Conservation (phyloP, 2,113 vertebrate genomes). For the Prochilodus magdalenae region DNA sequence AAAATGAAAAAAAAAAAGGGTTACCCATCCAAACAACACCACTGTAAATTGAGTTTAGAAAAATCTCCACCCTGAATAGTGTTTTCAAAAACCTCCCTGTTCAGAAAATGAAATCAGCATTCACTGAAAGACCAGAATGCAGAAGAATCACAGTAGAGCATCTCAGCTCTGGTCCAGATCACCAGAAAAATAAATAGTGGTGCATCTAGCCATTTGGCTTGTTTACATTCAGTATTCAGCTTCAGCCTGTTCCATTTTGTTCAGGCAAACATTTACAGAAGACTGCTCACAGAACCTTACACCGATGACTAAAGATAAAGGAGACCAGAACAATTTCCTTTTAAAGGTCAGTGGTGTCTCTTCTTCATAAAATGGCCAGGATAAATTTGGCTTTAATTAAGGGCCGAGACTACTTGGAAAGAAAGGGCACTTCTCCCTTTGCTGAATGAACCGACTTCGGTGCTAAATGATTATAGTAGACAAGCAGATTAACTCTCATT, state of each 20-base stretch:
- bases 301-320: neutral
- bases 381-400: conserved; percentile 42
- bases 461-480: conserved; percentile 24
- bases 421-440: neutral
- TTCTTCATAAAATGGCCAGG: conserved; percentile 24
- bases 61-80: no score
- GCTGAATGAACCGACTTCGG: conserved; percentile 12
- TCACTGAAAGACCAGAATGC: no score
- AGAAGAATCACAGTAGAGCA: neutral
- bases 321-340: neutral
- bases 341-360: conserved; percentile 40
- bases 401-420: neutral
- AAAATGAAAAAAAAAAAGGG: no score
- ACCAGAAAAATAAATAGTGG: neutral
- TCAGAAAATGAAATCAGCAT: no score
- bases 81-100: no score
- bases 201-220: neutral
- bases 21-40: no score
- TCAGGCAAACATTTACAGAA: conserved; percentile 9
- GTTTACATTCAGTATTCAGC: neutral
- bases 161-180: neutral
- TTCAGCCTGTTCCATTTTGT: conserved; percentile 9
- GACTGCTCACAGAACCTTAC: neutral
- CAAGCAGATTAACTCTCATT: conserved; percentile 35
- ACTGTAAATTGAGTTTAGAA: no score